These are phyloP conservation scores for Ophion ellenae DNA, from an alignment of 2,888 invertebrate genomes.

Conservation along the genomic window DNA sequence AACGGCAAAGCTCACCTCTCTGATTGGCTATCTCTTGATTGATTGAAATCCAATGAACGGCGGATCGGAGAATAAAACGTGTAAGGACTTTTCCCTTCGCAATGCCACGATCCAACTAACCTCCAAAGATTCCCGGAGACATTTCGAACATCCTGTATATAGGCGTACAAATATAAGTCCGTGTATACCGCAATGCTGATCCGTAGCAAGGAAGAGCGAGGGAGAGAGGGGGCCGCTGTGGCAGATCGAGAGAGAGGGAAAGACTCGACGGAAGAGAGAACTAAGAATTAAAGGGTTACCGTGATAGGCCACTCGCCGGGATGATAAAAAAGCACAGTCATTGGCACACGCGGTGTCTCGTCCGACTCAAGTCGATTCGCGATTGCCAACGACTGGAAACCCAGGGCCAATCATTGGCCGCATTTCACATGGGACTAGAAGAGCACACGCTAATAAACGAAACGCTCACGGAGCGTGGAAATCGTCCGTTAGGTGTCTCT, in stretches of 20 bases:
- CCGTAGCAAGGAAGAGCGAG: conserved; percentile 15
- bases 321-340: background rate
- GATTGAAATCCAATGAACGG: too few relatives aligned
- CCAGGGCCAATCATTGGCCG: conserved; percentile 2
- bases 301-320: conserved; percentile 32
- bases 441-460: conserved; percentile 61
- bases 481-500: conserved; percentile 68
- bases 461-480: conserved; percentile 58
- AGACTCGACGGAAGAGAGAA: conserved; percentile 34
- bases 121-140: background rate
- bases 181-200: conserved; percentile 40
- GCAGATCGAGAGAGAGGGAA: conserved; percentile 6
- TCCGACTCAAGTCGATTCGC: conserved; percentile 1
- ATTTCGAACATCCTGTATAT: conserved; percentile 3
- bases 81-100: too few relatives aligned
- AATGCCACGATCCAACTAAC: too few relatives aligned
- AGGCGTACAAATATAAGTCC: conserved; percentile 5
- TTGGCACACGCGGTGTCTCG: conserved; percentile 8
- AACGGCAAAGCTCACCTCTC: too few relatives aligned
- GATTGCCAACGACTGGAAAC: conserved; percentile 5
- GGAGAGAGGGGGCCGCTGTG: background rate
- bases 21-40: too few relatives aligned
- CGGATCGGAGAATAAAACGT: too few relatives aligned
- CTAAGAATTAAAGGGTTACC: conserved; percentile 12
- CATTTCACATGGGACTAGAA: background rate